phyloP scores from a whole-genome alignment of 2,888 invertebrate species.

The Agonopterix heracliana region DNA sequence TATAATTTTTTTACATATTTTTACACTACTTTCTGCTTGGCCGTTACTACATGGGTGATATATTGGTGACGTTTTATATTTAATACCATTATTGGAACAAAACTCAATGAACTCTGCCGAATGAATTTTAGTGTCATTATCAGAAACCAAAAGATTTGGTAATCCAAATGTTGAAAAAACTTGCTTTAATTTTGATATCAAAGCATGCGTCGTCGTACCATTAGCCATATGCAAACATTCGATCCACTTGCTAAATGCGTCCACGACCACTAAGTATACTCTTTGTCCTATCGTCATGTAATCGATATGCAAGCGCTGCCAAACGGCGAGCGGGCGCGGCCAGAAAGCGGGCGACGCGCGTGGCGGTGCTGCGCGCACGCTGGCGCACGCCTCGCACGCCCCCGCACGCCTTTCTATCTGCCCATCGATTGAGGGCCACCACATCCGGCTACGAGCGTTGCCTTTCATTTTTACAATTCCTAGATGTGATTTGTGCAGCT shows the following conservation, averaged over 20 bases:
- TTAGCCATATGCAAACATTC: conserved; percentile 11
- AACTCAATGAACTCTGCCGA: conserved; percentile 13
- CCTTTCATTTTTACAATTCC: conserved; percentile 15
- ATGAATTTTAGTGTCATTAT: conserved; percentile 12
- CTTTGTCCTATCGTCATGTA: conserved; percentile 10
- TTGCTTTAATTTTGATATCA: conserved; percentile 7
- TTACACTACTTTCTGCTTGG: conserved; percentile 17
- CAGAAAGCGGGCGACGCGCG: conserved; percentile 14
- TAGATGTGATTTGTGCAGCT: too few relatives aligned
- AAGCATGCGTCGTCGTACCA: conserved; percentile 5
- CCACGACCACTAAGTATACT: too few relatives aligned
- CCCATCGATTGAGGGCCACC: conserved; percentile 14
- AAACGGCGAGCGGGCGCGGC: conserved; percentile 9
- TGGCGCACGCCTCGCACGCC: conserved; percentile 4
- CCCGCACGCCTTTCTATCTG: conserved; percentile 13
- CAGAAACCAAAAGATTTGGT: conserved; percentile 6
- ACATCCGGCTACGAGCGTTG: conserved; percentile 12
- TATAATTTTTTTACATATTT: conserved; percentile 17
- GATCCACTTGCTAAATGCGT: conserved; percentile 11
- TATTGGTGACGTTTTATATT: too few relatives aligned
- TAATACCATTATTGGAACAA: conserved; percentile 13
- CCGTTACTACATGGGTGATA: too few relatives aligned
- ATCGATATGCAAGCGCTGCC: conserved; percentile 16
- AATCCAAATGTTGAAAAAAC: conserved; percentile 10
- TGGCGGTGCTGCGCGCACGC: conserved; percentile 11